Conservation (phyloP, 2,113 vertebrate genomes). For the Microtus oregoni region DNA sequence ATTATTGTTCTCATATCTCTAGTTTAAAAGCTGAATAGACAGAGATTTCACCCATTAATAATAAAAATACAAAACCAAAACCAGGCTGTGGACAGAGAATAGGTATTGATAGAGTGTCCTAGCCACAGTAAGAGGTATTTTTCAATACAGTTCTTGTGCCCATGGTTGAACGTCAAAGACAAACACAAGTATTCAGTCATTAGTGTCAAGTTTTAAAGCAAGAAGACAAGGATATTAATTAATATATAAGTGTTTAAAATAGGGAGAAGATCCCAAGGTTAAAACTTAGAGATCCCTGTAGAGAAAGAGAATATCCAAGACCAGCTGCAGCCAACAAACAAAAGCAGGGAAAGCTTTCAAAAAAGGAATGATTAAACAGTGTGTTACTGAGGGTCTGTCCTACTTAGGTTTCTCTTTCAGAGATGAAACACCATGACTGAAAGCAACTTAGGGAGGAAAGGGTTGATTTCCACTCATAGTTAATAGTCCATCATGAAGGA, state of each 20-base stretch:
- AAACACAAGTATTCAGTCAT: not conserved
- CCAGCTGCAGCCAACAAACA: not conserved
- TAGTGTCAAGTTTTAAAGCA: not conserved
- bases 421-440: not conserved
- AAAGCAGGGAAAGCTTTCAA: not conserved
- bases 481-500: too few relatives aligned
- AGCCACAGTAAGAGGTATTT: slow-evolving; percentile 12
- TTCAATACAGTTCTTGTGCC: not conserved
- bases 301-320: not conserved
- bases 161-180: not conserved
- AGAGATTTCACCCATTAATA: slow-evolving; percentile 22
- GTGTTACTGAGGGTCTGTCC: not conserved
- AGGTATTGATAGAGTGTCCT: not conserved
- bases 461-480: too few relatives aligned
- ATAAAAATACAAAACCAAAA: slow-evolving; percentile 49
- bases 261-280: not conserved
- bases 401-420: not conserved
- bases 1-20: slow-evolving; percentile 3
- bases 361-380: not conserved
- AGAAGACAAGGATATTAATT: not conserved
- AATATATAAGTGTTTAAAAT: not conserved
- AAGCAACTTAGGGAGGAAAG: not conserved
- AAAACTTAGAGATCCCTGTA: not conserved
- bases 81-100: not conserved
- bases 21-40: slow-evolving; percentile 38